Evolutionary conservation across 2,113 vertebrate genomes (phyloP), one percentile per base, ranked within the genome.

Genomic region (Tursiops truncatus): DNA sequence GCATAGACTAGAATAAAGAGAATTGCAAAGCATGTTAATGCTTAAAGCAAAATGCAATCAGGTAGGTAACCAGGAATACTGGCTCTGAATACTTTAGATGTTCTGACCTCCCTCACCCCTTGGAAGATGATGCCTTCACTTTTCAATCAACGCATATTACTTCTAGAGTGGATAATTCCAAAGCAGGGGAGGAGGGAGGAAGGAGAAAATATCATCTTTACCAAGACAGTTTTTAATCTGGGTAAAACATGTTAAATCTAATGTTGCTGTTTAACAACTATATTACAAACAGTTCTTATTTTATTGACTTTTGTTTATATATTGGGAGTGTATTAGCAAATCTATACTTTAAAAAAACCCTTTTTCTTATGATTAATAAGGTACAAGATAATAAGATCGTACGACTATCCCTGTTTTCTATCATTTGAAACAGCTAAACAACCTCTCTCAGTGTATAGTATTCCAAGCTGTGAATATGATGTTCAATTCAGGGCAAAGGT

Each of bases 1-100:
- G 99, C 97, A 99, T 96, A 93, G 98, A 98, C 99, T 99, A 95
- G 65, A 97, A 91, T 2, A 71, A 95, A 96, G 25, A 90, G 94
- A 98, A 96, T 91, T 77, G 91, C 31, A 96, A 84, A 94, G 21
- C 15, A 87, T 10, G 17, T 94, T 36, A 94, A 76, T 21, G 73
- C 12, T 47, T 60, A 83, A 70, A 92, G 26, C 14, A 74, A 91
- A 92, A 81, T 9, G 5, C 15, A 41, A 12, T 33, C 31, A 76
- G 47, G 31, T 1, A 95, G 62, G 70, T 62, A 91, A 65, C 14
- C 65, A 96, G 25, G 3, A 74, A 89, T 31, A 28, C 0, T 83
- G 94, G 47, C 15, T 80, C 62, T 71, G 33, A 92, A 83, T 36
- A 82, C 6, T 94, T 95, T 15, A 60, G 8, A 89, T 87, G 8